A percentile compares a stretch with the other conserved stretches of the same genome.
Conservation (phyloP, 2,113 vertebrate genomes). For the Gymnogyps californianus region DNA sequence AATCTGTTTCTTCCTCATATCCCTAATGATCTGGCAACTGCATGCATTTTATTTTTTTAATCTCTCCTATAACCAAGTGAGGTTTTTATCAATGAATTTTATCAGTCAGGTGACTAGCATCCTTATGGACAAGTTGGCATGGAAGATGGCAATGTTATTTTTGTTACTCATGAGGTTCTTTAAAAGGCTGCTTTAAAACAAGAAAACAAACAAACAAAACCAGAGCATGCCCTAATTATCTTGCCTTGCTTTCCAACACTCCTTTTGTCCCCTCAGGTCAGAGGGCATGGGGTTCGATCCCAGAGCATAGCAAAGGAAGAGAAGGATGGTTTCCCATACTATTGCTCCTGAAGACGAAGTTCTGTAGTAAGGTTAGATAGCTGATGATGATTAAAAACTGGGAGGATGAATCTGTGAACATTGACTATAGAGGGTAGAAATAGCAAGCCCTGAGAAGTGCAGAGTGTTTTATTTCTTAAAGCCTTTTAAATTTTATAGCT, state of each 20-base stretch:
- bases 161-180: neutral
- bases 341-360: neutral
- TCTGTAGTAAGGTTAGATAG: neutral
- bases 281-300: neutral
- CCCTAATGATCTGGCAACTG: neutral
- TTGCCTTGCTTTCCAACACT: neutral
- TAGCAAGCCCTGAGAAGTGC: neutral
- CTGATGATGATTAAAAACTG: neutral
- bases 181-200: neutral
- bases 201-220: neutral
- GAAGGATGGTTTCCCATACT: neutral
- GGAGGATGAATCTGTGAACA: neutral
- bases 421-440: neutral
- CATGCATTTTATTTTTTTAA: neutral
- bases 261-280: neutral
- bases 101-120: neutral
- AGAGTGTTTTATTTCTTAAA: constrained; percentile 1
- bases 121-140: neutral
- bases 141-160: neutral
- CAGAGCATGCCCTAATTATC: neutral
- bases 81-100: neutral
- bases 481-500: constrained; percentile 13
- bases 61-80: neutral
- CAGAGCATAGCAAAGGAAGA: neutral
- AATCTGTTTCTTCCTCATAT: neutral